Percentiles rank a stretch among this genome's conserved stretches.
Evolutionary conservation across 1,140 invertebrate genomes (phyloP).

Genomic region (Melipona quadrifasciata): DNA sequence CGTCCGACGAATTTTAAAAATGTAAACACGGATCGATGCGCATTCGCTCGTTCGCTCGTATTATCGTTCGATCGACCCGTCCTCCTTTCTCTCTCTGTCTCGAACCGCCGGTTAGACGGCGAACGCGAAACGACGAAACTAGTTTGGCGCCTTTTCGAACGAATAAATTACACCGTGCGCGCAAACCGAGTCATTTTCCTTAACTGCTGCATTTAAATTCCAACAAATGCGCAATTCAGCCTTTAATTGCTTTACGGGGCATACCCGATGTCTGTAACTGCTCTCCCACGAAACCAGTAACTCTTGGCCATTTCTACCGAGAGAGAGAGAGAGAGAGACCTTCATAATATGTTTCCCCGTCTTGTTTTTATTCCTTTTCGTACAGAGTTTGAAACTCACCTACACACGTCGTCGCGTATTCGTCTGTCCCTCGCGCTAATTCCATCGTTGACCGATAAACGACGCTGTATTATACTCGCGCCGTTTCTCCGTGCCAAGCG

Average conservation of each 20-base stretch:
- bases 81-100: not conserved
- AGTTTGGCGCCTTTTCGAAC: not conserved
- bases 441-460: slow-evolving; percentile 17
- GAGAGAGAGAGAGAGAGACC: not conserved
- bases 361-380: not conserved
- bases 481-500: slow-evolving; percentile 6
- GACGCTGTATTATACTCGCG: slow-evolving; percentile 1
- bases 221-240: slow-evolving; percentile 38
- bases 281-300: slow-evolving; percentile 6
- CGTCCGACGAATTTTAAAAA: slow-evolving; percentile 52
- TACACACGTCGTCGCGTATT: not conserved
- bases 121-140: not conserved
- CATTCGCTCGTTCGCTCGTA: not conserved
- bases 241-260: slow-evolving; percentile 38
- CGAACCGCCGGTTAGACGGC: not conserved
- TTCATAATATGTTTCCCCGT: not conserved
- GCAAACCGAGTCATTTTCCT: slow-evolving; percentile 22
- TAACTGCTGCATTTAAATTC: slow-evolving; percentile 45
- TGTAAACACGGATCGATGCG: slow-evolving; percentile 47
- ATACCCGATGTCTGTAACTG: slow-evolving; percentile 25
- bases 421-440: slow-evolving; percentile 10
- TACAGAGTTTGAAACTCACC: not conserved
- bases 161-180: slow-evolving; percentile 31
- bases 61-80: not conserved
- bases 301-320: not conserved